phyloP scores from a whole-genome alignment of 2,888 invertebrate species.

The Troides helena region DNA sequence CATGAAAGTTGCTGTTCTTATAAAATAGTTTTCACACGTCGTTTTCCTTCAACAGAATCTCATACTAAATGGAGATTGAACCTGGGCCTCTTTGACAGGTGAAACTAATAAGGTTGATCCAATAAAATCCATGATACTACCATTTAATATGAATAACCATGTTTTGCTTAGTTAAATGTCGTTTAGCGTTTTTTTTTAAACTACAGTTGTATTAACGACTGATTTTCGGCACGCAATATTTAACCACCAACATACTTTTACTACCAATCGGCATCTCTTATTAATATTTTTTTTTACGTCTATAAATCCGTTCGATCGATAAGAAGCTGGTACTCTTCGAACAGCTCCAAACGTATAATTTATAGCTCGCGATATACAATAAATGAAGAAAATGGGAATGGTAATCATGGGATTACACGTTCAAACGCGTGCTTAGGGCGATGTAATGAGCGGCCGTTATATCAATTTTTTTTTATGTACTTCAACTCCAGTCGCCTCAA shows the following conservation, averaged over 20 bases:
- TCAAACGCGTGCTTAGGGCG: slow-evolving; percentile 45
- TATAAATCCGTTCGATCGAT: slow-evolving; percentile 52
- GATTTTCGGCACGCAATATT: background rate
- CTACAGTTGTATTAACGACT: background rate
- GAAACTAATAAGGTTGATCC: too few species aligned
- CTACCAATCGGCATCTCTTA: background rate
- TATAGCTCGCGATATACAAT: slow-evolving; percentile 46
- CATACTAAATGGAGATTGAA: too few species aligned
- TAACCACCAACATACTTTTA: background rate
- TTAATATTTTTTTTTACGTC: slow-evolving; percentile 41
- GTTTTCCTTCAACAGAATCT: too few species aligned
- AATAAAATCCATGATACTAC: too few species aligned
- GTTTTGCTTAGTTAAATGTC: too few species aligned
- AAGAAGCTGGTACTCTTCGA: slow-evolving; percentile 44
- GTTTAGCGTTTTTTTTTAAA: background rate
- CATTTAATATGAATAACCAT: too few species aligned
- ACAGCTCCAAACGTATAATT: slow-evolving; percentile 51
- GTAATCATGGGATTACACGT: slow-evolving; percentile 61
- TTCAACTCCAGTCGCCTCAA: background rate
- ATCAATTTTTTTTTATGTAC: slow-evolving; percentile 29
- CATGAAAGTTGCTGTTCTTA: too few species aligned
- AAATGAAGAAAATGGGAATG: slow-evolving; percentile 52
- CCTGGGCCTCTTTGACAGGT: too few species aligned
- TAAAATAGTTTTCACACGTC: too few species aligned
- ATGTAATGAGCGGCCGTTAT: slow-evolving; percentile 31